Base-by-base conservation (phyloP, 2,888 invertebrate genomes). In the Cephus runcator region DNA sequence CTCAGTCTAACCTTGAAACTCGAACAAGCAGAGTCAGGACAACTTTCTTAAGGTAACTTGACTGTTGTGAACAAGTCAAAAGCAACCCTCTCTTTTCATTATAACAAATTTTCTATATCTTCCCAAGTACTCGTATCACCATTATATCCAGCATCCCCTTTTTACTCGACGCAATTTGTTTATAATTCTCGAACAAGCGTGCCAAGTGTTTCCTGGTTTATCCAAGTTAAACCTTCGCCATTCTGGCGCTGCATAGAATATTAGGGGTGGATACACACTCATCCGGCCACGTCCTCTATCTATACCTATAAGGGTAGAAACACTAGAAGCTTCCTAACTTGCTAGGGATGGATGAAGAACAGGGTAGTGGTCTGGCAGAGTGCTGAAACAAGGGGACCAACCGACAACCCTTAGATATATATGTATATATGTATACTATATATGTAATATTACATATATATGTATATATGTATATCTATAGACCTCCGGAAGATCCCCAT, bases 91-190 rank as follows among this genome's bases (percentile, higher is more conserved):
- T 71, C 31, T 71, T 34, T 71, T 12, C 12, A 15, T 9, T 23
- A 23, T 56, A 56, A 23, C 56, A 6, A 23, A 23, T 56, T 56
- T 56, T 12, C 30, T 3, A 31, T 31, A 71, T 6, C 71, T 11
- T 0, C 31, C 31, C 71, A 2, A 71, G 71, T 6, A 31, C 71
- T 11, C 33, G 12, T 34, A 30, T 34, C 33, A 6, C 71, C 31
- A 6, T 34, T 34, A 33, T 71, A 71, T 23, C 31, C 71, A 31
- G 12, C 71, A 34, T 35, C 56, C 68, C 78, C 34, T 73, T 68
- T 76, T 78, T 76, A 76, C 73, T 78, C 31, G n/a, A 76, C 69
- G n/a, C 56, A 78, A 73, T 78, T 76, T 78, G 76, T 78, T 76
- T 78, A 76, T 76, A 78, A 78, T 78, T 78, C 76, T 56, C 31